Evolutionary conservation across 2,888 invertebrate species (phyloP), one percentile per base, ranked within the genome.

Genomic region (Drosophila atripex): DNA sequence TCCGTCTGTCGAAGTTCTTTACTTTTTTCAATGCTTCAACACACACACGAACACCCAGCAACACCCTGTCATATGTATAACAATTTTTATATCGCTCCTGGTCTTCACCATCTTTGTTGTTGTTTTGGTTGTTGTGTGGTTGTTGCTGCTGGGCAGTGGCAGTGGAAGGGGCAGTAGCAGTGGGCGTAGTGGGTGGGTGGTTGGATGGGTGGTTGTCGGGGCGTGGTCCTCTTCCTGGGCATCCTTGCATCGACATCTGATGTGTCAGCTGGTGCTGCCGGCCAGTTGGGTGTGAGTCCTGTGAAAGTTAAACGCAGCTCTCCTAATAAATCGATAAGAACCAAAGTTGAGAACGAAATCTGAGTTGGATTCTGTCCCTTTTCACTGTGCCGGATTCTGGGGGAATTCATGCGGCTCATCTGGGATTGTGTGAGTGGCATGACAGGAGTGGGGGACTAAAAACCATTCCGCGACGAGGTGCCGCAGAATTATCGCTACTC

Each of bases 1-100:
- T 91, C 91, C 91, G 91, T 83, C 90, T 86, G 85, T 86, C 85
- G 85, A 86, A 86, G 88, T 86, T 86, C 84, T 83, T 86, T 86
- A 85, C 86, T 88, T 83, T 82, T 86, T 80, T 82, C 83, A 76
- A 77, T 85, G 83, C 83, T 87, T 75, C 75, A 49, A 58, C 85
- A 75, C 72, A 87, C 73, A 58, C 64, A 69, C 77, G 46, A 46
- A 53, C 41, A 64, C 52, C 46, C 38, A 35, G 21, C 41, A 57
- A 68, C 72, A 57, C 70, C 59, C 71, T 61, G 59, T 65, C 82
- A 82, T 73, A 73, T 71, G 58, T 82, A 77, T 71, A 71, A 60
- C 61, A 59, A 86, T 78, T 77, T 83, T 78, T 85, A 76, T 85
- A 87, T 84, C 71, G 71, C 85, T 80, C 55, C 71, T 72, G 73